Conservation (phyloP, 2,113 vertebrate species). For the Pionites leucogaster region DNA sequence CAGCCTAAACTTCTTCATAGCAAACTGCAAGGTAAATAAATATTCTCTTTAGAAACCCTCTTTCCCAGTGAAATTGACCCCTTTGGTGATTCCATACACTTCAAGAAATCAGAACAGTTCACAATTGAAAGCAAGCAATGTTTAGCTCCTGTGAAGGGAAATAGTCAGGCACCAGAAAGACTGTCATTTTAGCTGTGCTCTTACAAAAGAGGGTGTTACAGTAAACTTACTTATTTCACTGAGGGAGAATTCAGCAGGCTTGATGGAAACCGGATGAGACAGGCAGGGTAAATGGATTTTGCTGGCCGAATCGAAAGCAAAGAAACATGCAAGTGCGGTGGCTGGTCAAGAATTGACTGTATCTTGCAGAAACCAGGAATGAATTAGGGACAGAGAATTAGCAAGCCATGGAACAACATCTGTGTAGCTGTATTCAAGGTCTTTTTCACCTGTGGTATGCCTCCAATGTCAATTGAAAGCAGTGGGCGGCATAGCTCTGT, state of each 20-base stretch:
- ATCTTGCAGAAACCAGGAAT: slow-evolving; percentile 12
- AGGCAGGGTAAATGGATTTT: slow-evolving; percentile 68
- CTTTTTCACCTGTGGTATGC: background rate
- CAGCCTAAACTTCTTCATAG: background rate
- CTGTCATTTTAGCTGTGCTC: slow-evolving; percentile 55
- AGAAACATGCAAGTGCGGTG: background rate
- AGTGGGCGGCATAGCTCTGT: background rate
- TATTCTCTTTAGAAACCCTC: slow-evolving; percentile 4
- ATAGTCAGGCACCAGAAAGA: slow-evolving; percentile 51
- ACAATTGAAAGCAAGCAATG: slow-evolving; percentile 52
- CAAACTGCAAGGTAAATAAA: slow-evolving; percentile 24
- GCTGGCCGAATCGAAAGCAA: slow-evolving; percentile 48
- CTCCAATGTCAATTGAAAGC: background rate
- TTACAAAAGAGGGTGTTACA: slow-evolving; percentile 64
- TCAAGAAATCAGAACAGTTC: slow-evolving; percentile 50
- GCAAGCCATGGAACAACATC: background rate
- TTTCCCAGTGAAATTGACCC: slow-evolving; percentile 18
- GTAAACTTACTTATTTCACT: slow-evolving; percentile 65
- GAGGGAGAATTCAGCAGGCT: slow-evolving; percentile 50
- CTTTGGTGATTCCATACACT: slow-evolving; percentile 53
- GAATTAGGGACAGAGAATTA: slow-evolving; percentile 21
- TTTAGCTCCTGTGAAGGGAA: slow-evolving; percentile 61
- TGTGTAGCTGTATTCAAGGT: background rate
- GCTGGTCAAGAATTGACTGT: slow-evolving; percentile 36
- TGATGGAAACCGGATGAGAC: slow-evolving; percentile 63